Conservation (phyloP, 2,113 vertebrate species). For the Lophius piscatorius region DNA sequence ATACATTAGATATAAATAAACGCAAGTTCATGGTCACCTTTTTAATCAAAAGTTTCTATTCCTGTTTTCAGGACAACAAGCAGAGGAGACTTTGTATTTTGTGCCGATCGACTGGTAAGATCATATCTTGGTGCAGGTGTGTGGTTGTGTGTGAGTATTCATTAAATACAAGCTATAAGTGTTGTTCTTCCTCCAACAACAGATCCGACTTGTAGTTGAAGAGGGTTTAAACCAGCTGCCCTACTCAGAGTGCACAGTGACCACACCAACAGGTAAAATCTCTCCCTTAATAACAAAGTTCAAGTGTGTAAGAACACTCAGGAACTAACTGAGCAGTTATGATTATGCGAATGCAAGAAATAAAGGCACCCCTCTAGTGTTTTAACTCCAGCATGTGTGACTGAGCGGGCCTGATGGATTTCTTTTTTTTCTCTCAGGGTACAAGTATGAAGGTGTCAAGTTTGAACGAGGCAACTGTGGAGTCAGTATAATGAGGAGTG, state of each 20-base stretch:
- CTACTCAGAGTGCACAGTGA: constrained; percentile 95
- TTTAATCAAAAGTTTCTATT: constrained; percentile 41
- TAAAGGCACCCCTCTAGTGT: neutral
- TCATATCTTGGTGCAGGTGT: neutral
- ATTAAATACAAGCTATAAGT: neutral
- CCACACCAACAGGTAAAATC: constrained; percentile 91
- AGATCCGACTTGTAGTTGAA: constrained; percentile 98
- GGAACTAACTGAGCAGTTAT: neutral
- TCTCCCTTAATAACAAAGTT: constrained; percentile 28
- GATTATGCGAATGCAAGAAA: neutral
- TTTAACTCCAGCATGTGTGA: constrained; percentile 5
- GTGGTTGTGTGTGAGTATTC: neutral
- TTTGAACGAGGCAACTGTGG: constrained; percentile 99
- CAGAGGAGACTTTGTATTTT: constrained; percentile 97
- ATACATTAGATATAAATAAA: neutral
- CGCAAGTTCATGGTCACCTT: neutral
- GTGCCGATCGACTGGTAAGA: constrained; percentile 95
- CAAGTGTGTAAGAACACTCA: neutral
- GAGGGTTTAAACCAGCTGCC: constrained; percentile 97
- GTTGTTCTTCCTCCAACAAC: constrained; percentile 20
- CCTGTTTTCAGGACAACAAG: constrained; percentile 87
- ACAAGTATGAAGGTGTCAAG: constrained; percentile 97
- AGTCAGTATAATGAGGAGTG: constrained; percentile 99
- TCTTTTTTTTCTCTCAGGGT: constrained; percentile 80
- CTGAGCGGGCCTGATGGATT: constrained; percentile 12